phyloP scores from a whole-genome alignment of 2,113 vertebrate genomes.

The Redunca redunca region DNA sequence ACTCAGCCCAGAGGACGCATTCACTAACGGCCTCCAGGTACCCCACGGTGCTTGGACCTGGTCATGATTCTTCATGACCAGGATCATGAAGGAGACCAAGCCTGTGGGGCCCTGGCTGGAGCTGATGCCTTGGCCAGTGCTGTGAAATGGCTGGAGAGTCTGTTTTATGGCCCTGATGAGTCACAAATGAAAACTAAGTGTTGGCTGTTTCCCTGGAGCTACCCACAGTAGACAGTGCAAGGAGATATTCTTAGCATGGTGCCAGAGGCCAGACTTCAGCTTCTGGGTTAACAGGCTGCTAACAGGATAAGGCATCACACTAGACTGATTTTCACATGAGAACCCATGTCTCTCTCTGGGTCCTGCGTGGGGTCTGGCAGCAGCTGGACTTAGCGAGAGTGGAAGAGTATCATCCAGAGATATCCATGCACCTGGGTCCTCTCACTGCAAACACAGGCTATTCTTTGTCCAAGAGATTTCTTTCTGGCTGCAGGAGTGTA shows the following conservation, averaged over 20 bases:
- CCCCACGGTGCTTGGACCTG: too few relatives aligned
- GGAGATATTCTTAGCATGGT: neutral
- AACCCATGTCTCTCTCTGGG: neutral
- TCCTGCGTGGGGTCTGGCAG: neutral
- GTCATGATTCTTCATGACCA: too few relatives aligned
- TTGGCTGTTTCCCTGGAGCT: neutral
- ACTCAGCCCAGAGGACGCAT: neutral
- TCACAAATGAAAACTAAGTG: neutral
- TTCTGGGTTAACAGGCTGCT: neutral
- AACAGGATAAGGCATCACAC: neutral
- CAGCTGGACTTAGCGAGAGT: neutral
- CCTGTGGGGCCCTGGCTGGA: neutral
- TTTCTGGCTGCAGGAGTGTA: neutral
- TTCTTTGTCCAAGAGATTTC: neutral
- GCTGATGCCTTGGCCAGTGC: neutral
- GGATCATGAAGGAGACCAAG: neutral
- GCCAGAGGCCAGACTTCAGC: neutral
- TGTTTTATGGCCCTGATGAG: neutral
- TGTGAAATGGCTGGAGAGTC: neutral
- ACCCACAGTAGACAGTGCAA: neutral
- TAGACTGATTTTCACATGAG: neutral
- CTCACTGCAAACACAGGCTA: neutral
- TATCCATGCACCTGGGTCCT: neutral
- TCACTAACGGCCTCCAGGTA: neutral
- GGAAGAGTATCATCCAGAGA: neutral